Percentiles rank a stretch among this genome's conserved stretches.
Evolutionary conservation across 2,888 invertebrate genomes (phyloP).

Genomic region (Caenorhabditis angaria): DNA sequence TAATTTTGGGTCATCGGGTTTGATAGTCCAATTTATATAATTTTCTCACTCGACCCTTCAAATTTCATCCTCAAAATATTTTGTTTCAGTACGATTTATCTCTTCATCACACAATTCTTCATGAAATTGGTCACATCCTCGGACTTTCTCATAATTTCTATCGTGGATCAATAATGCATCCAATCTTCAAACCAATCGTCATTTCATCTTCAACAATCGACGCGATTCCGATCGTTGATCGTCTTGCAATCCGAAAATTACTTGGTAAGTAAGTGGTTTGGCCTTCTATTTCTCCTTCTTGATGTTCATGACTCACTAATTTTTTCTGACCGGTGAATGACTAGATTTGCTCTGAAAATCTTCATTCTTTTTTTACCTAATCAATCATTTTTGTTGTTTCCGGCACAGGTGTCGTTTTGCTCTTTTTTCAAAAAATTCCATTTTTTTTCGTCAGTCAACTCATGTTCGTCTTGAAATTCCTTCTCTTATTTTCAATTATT

Average conservation of each 20-base stretch:
- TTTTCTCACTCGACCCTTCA: not conserved
- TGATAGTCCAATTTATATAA: not conserved
- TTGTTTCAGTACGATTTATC: constrained; percentile 39
- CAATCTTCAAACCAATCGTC: constrained; percentile 57
- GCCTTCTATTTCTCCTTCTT: not conserved
- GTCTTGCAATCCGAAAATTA: constrained; percentile 51
- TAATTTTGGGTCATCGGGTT: too few relatives aligned
- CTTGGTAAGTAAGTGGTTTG: constrained; percentile 49
- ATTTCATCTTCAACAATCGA: constrained; percentile 45
- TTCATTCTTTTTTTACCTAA: not conserved
- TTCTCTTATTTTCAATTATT: not conserved
- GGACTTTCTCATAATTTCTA: constrained; percentile 63
- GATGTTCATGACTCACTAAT: not conserved
- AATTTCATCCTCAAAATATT: too few relatives aligned
- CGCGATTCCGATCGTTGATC: constrained; percentile 48
- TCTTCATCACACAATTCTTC: constrained; percentile 53
- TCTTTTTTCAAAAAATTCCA: not conserved
- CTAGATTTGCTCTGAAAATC: not conserved
- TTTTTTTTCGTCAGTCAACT: not conserved
- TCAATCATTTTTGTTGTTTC: not conserved
- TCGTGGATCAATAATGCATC: constrained; percentile 64
- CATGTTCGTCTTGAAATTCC: too few relatives aligned
- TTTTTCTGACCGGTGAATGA: not conserved
- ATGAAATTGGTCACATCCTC: constrained; percentile 66
- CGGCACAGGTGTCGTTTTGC: not conserved